These are phyloP conservation scores for Hormaphis cornu DNA, from an alignment of 1,140 invertebrate genomes.

Conservation along the genomic window DNA sequence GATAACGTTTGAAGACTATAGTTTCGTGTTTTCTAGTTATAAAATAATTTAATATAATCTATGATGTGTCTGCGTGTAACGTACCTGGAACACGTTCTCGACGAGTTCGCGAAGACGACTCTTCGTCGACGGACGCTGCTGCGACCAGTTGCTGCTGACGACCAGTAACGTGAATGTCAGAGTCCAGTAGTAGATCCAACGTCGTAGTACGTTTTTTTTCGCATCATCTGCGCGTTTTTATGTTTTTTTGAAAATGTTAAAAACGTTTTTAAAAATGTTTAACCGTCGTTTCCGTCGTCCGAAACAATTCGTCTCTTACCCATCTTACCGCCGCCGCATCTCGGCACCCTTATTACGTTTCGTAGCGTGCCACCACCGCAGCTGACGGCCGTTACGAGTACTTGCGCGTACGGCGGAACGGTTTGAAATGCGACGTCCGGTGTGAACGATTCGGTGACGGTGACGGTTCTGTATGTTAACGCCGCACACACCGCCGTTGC, in stretches of 20 bases:
- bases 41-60: not conserved
- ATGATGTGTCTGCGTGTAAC: too few relatives aligned
- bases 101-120: not conserved
- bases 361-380: not conserved
- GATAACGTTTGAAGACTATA: too few relatives aligned
- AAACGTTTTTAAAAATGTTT: too few relatives aligned
- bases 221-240: not conserved
- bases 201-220: not conserved
- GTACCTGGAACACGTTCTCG: not conserved
- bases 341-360: not conserved
- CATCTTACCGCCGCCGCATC: not conserved
- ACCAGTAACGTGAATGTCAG: not conserved
- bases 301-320: not conserved
- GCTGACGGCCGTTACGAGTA: not conserved
- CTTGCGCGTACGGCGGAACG: not conserved
- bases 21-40: too few relatives aligned
- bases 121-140: not conserved
- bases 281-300: too few relatives aligned
- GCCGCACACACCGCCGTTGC: not conserved
- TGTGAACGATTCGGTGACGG: not conserved
- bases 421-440: not conserved
- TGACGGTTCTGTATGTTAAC: not conserved
- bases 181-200: not conserved
- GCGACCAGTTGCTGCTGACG: not conserved
- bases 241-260: not conserved